phyloP scores from a whole-genome alignment of 2,113 vertebrate genomes.

The Dromiciops gliroides region DNA sequence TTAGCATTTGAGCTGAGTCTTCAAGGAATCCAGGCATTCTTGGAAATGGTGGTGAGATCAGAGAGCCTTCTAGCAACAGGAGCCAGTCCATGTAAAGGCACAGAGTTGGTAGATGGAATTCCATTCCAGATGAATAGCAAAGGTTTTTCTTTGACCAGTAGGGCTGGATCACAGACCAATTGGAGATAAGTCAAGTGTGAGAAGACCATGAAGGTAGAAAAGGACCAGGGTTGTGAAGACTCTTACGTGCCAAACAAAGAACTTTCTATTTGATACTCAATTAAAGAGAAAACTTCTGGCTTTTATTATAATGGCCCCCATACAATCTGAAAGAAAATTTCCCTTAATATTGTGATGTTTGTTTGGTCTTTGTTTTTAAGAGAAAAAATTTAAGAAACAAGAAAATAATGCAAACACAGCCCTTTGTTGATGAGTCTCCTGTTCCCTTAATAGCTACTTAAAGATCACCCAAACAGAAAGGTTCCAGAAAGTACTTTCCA shows the following conservation, averaged over 20 bases:
- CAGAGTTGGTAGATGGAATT: neutral
- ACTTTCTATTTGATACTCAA: neutral
- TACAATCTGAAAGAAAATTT: neutral
- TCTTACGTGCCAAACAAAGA: neutral
- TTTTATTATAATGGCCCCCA: neutral
- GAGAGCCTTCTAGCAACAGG: neutral
- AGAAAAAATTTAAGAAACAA: conserved; percentile 27
- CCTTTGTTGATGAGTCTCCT: conserved; percentile 23
- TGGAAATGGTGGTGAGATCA: neutral
- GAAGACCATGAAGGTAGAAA: neutral
- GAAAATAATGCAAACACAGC: neutral
- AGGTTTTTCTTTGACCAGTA: neutral
- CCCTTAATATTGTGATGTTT: neutral
- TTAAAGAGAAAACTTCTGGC: neutral
- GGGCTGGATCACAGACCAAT: neutral
- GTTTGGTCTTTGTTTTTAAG: conserved; percentile 2
- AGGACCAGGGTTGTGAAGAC: neutral
- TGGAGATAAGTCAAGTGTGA: neutral
- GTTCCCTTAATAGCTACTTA: neutral
- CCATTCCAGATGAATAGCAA: neutral
- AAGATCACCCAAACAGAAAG: neutral
- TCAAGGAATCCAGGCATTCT: neutral
- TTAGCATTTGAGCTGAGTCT: neutral
- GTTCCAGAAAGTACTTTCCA: neutral
- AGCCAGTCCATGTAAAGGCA: neutral